Conservation (phyloP, 37 sponge, comb jelly and placozoan genomes). For the Agelas oroides region DNA sequence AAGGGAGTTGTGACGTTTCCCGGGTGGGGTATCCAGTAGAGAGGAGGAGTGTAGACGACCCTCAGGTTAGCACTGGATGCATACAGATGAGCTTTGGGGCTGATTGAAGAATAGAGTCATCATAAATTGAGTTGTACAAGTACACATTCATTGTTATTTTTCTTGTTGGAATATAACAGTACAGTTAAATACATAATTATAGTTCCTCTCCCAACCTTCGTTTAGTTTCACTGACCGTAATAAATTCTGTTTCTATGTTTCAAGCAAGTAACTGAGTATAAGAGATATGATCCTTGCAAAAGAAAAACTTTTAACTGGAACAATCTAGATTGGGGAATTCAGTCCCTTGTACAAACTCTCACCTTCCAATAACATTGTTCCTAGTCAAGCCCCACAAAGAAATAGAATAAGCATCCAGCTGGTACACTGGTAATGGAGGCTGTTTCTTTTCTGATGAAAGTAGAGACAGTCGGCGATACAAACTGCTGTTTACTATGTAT, state of each 20-base stretch:
- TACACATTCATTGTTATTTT: too few species aligned
- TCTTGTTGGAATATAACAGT: too few species aligned
- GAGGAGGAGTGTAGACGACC: slow-evolving; percentile 55
- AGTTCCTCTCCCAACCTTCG: too few species aligned
- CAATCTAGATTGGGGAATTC: too few species aligned
- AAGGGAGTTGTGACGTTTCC: neutral
- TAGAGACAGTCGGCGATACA: slow-evolving; percentile 31
- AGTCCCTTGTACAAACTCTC: too few species aligned
- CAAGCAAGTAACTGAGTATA: too few species aligned
- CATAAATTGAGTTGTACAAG: neutral
- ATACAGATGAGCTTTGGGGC: slow-evolving; percentile 15
- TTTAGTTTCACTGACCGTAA: too few species aligned
- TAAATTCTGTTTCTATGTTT: too few species aligned
- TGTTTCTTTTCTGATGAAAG: slow-evolving; percentile 47
- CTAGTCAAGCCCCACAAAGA: slow-evolving; percentile 47
- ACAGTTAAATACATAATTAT: too few species aligned
- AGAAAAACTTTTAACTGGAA: too few species aligned
- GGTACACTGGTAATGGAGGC: slow-evolving; percentile 76
- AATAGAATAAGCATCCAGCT: slow-evolving; percentile 42
- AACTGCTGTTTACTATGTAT: slow-evolving; percentile 37
- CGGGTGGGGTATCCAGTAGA: slow-evolving; percentile 27
- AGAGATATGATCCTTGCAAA: too few species aligned
- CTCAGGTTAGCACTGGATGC: slow-evolving; percentile 28
- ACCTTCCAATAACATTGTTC: too few species aligned
- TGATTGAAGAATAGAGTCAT: neutral